These are phyloP conservation scores for Melanocharis versteri DNA, from an alignment of 2,113 vertebrate species.

Conservation along the genomic window DNA sequence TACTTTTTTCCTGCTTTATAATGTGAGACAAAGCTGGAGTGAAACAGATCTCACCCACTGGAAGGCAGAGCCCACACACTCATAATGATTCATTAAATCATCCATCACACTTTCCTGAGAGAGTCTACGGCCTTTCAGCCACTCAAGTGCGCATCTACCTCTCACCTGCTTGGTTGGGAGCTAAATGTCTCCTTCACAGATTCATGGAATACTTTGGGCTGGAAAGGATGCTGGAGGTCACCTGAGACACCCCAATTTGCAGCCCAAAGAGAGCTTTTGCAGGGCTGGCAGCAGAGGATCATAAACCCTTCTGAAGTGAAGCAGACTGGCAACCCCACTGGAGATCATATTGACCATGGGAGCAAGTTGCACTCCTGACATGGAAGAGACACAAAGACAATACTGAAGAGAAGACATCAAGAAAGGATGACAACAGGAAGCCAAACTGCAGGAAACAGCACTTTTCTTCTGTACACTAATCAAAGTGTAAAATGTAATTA, in stretches of 20 bases:
- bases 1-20: conserved; percentile 4
- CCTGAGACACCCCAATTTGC: not conserved
- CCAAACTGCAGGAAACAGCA: not conserved
- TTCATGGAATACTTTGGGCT: not conserved
- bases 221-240: not conserved
- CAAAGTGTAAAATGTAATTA: not conserved
- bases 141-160: not conserved
- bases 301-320: not conserved
- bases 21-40: conserved; percentile 31
- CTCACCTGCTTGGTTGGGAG: not conserved
- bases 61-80: conserved; percentile 49
- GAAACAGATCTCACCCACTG: conserved; percentile 60
- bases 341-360: rapidly evolving
- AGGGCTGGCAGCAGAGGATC: not conserved
- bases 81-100: conserved; percentile 25
- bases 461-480: not conserved
- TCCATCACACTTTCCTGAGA: not conserved
- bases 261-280: not conserved
- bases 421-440: not conserved
- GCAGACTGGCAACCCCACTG: not conserved
- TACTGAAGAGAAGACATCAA: not conserved
- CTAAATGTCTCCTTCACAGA: not conserved
- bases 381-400: not conserved
- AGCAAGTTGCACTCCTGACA: not conserved
- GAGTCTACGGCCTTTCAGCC: not conserved